phyloP scores from a whole-genome alignment of 2,113 vertebrate genomes.

The Talpa occidentalis region DNA sequence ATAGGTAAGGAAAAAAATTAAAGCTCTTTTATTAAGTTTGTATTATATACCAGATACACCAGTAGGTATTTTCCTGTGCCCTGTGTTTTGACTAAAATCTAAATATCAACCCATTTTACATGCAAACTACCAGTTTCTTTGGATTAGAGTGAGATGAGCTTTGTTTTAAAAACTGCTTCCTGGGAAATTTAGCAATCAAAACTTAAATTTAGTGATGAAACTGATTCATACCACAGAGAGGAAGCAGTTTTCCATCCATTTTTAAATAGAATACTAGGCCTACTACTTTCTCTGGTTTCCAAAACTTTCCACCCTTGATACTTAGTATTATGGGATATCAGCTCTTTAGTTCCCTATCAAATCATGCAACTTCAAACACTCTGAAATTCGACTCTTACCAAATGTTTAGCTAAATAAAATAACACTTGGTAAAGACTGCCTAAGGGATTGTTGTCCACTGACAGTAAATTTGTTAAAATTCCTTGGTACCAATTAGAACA shows the following conservation, averaged over 20 bases:
- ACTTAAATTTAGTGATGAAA: slow-evolving; percentile 34
- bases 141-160: neutral
- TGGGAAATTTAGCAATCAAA: neutral
- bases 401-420: slow-evolving; percentile 59
- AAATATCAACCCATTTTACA: neutral
- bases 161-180: slow-evolving; percentile 13
- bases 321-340: slow-evolving; percentile 19
- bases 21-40: neutral
- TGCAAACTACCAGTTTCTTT: neutral
- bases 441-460: neutral
- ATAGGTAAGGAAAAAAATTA: neutral
- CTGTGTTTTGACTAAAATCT: slow-evolving; percentile 15
- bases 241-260: neutral
- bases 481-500: neutral
- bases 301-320: neutral
- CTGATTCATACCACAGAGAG: neutral
- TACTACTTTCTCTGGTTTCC: neutral
- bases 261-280: neutral
- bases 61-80: neutral
- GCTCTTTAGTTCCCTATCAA: neutral
- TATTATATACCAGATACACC: neutral
- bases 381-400: slow-evolving; percentile 30
- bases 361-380: slow-evolving; percentile 36
- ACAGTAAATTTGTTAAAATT: neutral
- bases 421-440: neutral